Evolutionary conservation across 2,797 vertebrate genomes (phyloP).

Genomic region (Hafferia zeledoni): DNA sequence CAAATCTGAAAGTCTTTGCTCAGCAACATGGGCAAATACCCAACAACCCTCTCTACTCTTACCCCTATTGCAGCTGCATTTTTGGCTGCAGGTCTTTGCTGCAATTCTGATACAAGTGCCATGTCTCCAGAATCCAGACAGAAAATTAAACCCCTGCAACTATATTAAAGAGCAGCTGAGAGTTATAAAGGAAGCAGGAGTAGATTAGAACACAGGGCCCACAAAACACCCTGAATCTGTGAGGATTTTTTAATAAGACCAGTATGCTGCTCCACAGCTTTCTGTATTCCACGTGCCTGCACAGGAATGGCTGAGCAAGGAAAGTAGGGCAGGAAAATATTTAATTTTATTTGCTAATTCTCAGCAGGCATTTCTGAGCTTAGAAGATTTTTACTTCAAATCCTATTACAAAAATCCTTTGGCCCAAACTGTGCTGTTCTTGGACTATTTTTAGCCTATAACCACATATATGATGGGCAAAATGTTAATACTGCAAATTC

Average conservation of each 20-base stretch:
- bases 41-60: neutral
- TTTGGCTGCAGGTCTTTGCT: neutral
- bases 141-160: neutral
- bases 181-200: neutral
- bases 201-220: neutral
- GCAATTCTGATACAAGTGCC: neutral
- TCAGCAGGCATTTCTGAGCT: slow-evolving; percentile 41
- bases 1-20: neutral
- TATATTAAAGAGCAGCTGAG: neutral
- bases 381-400: slow-evolving; percentile 51
- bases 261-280: neutral
- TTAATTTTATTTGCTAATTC: slow-evolving; percentile 32
- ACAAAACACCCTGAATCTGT: neutral
- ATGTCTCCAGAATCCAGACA: neutral
- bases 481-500: slow-evolving; percentile 13
- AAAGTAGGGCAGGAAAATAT: slow-evolving; percentile 59
- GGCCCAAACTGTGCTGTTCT: neutral
- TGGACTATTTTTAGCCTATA: slow-evolving; percentile 51
- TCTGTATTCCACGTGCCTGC: neutral
- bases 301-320: neutral
- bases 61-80: neutral
- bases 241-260: neutral
- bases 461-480: neutral
- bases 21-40: neutral
- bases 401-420: slow-evolving; percentile 20